These are phyloP conservation scores for Tipula vernalis DNA, from an alignment of 2,888 invertebrate genomes.

Conservation along the genomic window DNA sequence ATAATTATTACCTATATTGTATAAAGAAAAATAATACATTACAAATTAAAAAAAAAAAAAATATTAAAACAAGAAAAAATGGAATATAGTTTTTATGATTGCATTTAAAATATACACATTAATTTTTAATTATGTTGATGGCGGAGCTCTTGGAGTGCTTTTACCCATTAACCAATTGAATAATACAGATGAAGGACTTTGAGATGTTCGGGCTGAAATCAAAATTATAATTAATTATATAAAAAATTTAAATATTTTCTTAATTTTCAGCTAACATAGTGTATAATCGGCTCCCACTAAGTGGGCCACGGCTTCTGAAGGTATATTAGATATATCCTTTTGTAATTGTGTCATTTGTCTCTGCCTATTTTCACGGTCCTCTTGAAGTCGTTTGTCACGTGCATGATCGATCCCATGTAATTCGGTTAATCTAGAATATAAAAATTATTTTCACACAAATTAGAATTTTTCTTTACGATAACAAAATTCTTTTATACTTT, in stretches of 20 bases:
- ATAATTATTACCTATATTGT: not conserved
- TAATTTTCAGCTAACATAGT: slow-evolving; percentile 46
- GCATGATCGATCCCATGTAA: slow-evolving; percentile 60
- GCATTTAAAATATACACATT: not conserved
- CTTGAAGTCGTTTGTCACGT: slow-evolving; percentile 59
- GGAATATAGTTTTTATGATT: not conserved
- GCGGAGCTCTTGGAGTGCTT: slow-evolving; percentile 28
- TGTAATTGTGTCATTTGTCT: slow-evolving; percentile 64
- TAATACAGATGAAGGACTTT: slow-evolving; percentile 66
- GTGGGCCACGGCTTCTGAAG: slow-evolving; percentile 59
- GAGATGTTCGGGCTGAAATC: slow-evolving; percentile 59
- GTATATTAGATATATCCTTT: slow-evolving; percentile 57
- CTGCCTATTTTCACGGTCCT: slow-evolving; percentile 63
- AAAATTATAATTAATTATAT: slow-evolving; percentile 12
- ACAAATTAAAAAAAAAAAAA: not conserved
- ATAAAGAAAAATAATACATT: not conserved
- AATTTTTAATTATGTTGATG: not conserved
- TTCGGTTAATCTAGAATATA: slow-evolving; percentile 42
- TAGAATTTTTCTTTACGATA: not conserved
- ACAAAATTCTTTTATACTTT: not conserved
- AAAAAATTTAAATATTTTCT: not conserved
- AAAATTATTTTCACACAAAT: not conserved
- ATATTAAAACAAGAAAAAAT: not conserved
- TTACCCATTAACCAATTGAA: slow-evolving; percentile 73
- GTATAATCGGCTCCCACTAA: slow-evolving; percentile 63